phyloP scores from a whole-genome alignment of 2,113 vertebrate genomes.

The Macroglossus sobrinus region DNA sequence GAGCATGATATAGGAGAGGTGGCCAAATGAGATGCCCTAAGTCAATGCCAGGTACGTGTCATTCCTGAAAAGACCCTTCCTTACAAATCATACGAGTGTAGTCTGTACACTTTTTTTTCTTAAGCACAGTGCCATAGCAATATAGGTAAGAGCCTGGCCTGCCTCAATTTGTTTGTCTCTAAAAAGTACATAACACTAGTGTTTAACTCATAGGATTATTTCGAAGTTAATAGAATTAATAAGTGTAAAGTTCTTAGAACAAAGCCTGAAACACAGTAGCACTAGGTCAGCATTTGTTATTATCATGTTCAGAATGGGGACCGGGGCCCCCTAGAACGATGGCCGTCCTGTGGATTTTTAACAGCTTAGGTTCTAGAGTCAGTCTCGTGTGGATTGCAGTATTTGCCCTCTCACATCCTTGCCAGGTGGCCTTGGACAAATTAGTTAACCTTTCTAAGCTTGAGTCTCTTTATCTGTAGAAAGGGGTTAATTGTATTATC shows the following conservation, averaged over 20 bases:
- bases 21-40: background rate
- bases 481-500: background rate
- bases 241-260: background rate
- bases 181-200: background rate
- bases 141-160: background rate
- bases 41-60: background rate
- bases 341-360: background rate
- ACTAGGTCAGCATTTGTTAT: background rate
- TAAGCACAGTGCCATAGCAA: fast-evolving
- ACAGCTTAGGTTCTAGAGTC: background rate
- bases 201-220: background rate
- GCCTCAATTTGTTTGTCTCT: background rate
- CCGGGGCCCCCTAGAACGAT: background rate
- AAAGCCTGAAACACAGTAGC: background rate
- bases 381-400: background rate
- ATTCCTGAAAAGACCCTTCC: background rate
- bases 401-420: background rate
- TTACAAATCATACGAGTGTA: background rate
- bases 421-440: background rate
- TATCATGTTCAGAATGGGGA: background rate
- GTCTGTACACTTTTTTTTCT: background rate
- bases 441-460: background rate
- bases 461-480: background rate
- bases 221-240: background rate
- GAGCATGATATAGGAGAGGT: fast-evolving